A percentile compares a stretch with the other conserved stretches of the same genome.
These are phyloP conservation scores for Heteromyza rotundicornis DNA, from an alignment of 2,888 invertebrate genomes.

Conservation along the genomic window DNA sequence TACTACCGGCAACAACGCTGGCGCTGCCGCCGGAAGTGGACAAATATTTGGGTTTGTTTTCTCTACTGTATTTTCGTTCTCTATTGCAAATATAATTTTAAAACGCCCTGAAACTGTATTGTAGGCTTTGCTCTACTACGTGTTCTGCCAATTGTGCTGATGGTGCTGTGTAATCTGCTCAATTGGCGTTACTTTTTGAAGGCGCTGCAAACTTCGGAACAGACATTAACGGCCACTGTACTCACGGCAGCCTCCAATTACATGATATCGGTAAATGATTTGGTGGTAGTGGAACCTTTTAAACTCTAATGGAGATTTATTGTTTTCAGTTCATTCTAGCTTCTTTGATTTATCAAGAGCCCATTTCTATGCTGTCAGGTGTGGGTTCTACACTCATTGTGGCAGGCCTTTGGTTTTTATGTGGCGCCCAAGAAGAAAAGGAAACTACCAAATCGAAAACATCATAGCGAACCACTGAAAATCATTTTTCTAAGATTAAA, in stretches of 20 bases:
- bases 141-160: conserved; percentile 61
- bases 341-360: conserved; percentile 73
- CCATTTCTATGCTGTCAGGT: conserved; percentile 74
- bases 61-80: neutral
- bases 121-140: conserved; percentile 49
- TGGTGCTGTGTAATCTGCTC: conserved; percentile 67
- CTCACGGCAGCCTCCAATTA: conserved; percentile 69
- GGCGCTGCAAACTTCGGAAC: conserved; percentile 65
- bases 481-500: no score
- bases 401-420: conserved; percentile 72
- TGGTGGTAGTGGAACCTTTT: neutral
- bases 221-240: conserved; percentile 68
- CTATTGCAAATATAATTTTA: conserved; percentile 7
- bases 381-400: conserved; percentile 74
- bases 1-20: conserved; percentile 11
- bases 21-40: neutral
- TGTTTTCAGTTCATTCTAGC: conserved; percentile 74
- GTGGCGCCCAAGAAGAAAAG: conserved; percentile 44
- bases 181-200: conserved; percentile 69
- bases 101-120: conserved; percentile 16
- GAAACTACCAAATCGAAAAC: no score
- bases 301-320: conserved; percentile 8
- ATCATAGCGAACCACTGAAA: no score
- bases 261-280: conserved; percentile 66
- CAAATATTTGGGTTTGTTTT: neutral